Evolutionary conservation across 2,888 invertebrate species (phyloP).

Genomic region (Dione juno): DNA sequence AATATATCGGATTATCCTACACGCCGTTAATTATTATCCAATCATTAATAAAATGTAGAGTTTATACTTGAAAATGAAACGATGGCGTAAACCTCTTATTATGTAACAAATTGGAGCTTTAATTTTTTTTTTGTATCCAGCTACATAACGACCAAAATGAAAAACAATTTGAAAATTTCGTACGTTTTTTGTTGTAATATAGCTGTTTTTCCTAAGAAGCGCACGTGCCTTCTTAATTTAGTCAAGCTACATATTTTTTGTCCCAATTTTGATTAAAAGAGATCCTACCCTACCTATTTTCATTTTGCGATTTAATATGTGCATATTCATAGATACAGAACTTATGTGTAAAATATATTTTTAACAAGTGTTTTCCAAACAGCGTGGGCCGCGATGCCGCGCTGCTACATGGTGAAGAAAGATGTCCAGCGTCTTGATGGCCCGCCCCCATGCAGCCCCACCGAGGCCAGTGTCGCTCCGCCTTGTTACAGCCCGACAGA

Average conservation of each 20-base stretch:
- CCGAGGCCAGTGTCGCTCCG: slow-evolving; percentile 85
- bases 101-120: background rate
- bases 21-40: background rate
- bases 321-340: no score
- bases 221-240: background rate
- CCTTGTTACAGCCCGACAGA: slow-evolving; percentile 82
- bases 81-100: background rate
- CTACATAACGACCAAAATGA: background rate
- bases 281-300: background rate
- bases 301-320: background rate
- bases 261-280: background rate
- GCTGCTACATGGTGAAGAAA: slow-evolving; percentile 90
- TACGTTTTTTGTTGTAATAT: slow-evolving; percentile 1
- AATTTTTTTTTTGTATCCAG: background rate
- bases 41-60: background rate
- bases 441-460: slow-evolving; percentile 79
- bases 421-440: slow-evolving; percentile 81
- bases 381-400: slow-evolving; percentile 86
- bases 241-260: background rate
- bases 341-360: background rate
- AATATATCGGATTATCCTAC: background rate
- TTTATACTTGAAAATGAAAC: background rate
- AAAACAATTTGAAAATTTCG: background rate
- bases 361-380: slow-evolving; percentile 20
- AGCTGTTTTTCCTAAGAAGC: background rate